phyloP scores from a whole-genome alignment of 2,888 invertebrate genomes.

The Ganaspis brasiliensis region DNA sequence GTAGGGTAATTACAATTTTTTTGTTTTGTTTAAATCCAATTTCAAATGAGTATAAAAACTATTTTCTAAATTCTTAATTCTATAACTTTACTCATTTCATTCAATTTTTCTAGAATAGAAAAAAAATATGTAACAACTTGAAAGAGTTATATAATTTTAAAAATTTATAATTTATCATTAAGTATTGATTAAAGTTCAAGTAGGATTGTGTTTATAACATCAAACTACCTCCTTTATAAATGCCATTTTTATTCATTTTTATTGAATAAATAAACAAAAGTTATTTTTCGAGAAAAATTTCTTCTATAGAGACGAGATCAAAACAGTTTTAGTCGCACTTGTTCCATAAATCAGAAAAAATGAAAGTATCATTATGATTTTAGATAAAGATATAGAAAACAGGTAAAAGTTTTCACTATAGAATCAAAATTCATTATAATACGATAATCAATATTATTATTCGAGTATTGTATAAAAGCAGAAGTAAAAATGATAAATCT shows the following conservation, averaged over 20 bases:
- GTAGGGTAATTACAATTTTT: slow-evolving; percentile 8
- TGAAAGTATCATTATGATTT: neutral
- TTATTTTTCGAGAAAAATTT: neutral
- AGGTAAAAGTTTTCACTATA: too few species aligned
- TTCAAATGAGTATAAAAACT: too few species aligned
- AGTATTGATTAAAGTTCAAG: neutral
- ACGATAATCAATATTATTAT: slow-evolving; percentile 1
- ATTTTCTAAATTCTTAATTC: neutral
- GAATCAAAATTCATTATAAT: neutral
- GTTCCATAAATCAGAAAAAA: neutral
- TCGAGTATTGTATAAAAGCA: too few species aligned
- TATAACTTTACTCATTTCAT: too few species aligned
- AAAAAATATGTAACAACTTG: too few species aligned
- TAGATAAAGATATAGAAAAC: neutral
- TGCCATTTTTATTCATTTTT: neutral
- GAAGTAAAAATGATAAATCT: too few species aligned
- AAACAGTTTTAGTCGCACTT: neutral
- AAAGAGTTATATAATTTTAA: neutral
- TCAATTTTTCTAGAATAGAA: too few species aligned
- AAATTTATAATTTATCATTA: neutral
- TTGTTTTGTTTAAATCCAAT: neutral
- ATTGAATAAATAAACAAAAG: neutral
- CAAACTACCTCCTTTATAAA: slow-evolving; percentile 17
- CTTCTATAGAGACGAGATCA: slow-evolving; percentile 9
- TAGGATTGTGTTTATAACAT: neutral